Percentiles rank a stretch among this genome's conserved stretches.
Evolutionary conservation across 2,797 vertebrate species (phyloP).

Genomic region (Urosaurus nigricauda): DNA sequence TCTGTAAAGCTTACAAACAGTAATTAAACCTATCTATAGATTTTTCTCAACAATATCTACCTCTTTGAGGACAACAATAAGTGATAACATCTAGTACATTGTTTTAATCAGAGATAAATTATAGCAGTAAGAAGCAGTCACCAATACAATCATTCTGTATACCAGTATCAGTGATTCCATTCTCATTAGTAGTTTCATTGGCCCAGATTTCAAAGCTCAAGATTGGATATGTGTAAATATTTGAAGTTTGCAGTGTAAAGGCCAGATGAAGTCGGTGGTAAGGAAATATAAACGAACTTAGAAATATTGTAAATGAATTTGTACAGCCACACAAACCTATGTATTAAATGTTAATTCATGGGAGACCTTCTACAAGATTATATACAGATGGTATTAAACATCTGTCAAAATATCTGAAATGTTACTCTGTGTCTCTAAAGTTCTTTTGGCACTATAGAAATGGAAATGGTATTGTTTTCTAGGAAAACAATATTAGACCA

Average conservation of each 20-base stretch:
- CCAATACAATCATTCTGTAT: neutral
- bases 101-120: conserved; percentile 27
- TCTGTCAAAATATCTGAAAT: no score
- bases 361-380: no score
- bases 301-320: no score
- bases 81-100: conserved; percentile 2
- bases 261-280: neutral
- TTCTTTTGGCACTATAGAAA: no score
- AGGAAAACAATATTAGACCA: no score
- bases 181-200: neutral
- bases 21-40: conserved; percentile 17
- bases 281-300: neutral
- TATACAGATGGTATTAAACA: no score
- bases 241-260: conserved; percentile 18
- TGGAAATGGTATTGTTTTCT: no score
- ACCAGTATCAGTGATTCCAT: neutral
- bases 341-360: no score
- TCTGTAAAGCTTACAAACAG: neutral
- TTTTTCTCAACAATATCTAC: conserved; percentile 22
- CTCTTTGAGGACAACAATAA: conserved; percentile 12
- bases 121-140: neutral
- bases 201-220: neutral
- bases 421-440: no score
- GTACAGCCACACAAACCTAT: no score
- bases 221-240: neutral